Percentiles rank a stretch among this genome's conserved stretches.
Conservation (phyloP, 2,113 vertebrate species). For the Lates calcarifer region DNA sequence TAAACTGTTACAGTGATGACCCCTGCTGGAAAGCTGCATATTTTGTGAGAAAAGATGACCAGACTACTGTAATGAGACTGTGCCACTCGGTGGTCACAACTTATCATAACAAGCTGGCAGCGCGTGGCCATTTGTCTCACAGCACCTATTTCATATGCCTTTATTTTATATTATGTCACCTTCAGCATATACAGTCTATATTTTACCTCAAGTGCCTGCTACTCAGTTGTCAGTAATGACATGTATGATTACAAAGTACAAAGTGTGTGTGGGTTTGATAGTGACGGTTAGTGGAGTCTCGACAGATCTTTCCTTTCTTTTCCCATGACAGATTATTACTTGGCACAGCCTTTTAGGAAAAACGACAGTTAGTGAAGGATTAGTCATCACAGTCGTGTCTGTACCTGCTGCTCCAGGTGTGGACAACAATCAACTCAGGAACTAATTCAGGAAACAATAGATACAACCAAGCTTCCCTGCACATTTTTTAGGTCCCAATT, state of each 20-base stretch:
- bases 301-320: neutral
- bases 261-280: neutral
- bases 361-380: slow-evolving; percentile 1
- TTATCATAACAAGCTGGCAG: slow-evolving; percentile 22
- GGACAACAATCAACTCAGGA: slow-evolving; percentile 18
- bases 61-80: slow-evolving; percentile 6
- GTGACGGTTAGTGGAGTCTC: neutral
- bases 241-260: neutral
- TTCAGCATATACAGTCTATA: neutral
- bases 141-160: neutral
- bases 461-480: neutral
- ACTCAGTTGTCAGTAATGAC: too few species aligned
- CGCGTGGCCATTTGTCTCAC: neutral
- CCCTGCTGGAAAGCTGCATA: slow-evolving; percentile 43
- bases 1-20: slow-evolving; percentile 7
- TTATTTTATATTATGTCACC: neutral
- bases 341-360: neutral
- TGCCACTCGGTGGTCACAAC: slow-evolving; percentile 58
- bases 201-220: neutral
- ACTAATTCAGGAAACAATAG: neutral
- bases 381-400: slow-evolving; percentile 48
- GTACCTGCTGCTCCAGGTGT: slow-evolving; percentile 46
- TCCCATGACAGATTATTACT: slow-evolving; percentile 16
- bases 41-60: neutral
- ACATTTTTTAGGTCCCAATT: neutral